Conservation (phyloP, 2,113 vertebrate genomes). For the Atractosteus spatula region DNA sequence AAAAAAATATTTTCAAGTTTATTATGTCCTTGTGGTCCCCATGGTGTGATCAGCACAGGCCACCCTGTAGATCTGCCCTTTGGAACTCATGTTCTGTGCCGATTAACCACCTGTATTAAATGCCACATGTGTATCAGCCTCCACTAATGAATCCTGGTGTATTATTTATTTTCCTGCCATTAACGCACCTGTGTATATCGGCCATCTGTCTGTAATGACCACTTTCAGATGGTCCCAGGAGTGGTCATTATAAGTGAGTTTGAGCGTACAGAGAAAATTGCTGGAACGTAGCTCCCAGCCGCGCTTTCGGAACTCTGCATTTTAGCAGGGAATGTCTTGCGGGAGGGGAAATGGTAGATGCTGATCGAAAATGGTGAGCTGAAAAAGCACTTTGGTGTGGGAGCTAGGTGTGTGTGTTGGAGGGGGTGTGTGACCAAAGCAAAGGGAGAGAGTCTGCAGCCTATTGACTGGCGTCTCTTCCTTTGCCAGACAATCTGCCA, state of each 20-base stretch:
- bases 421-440: too few relatives aligned
- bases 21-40: not conserved
- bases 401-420: too few relatives aligned
- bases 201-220: constrained; percentile 70
- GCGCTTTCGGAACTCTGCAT: not conserved
- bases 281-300: constrained; percentile 30
- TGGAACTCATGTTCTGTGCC: constrained; percentile 37
- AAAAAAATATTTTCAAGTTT: not conserved
- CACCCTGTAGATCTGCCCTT: constrained; percentile 59
- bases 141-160: constrained; percentile 60
- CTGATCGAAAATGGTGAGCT: too few relatives aligned
- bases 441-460: too few relatives aligned
- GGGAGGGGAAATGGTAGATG: too few relatives aligned
- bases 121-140: constrained; percentile 62
- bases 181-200: constrained; percentile 69
- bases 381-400: too few relatives aligned
- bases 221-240: constrained; percentile 58
- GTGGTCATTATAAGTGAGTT: constrained; percentile 67
- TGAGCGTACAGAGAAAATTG: constrained; percentile 47
- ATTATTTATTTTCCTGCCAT: constrained; percentile 66
- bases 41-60: constrained; percentile 44
- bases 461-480: too few relatives aligned
- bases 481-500: too few relatives aligned
- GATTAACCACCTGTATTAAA: constrained; percentile 64
- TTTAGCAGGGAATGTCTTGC: too few relatives aligned